Base-by-base conservation (phyloP, 2,113 vertebrate species). In the Misgurnus mizolepis region DNA sequence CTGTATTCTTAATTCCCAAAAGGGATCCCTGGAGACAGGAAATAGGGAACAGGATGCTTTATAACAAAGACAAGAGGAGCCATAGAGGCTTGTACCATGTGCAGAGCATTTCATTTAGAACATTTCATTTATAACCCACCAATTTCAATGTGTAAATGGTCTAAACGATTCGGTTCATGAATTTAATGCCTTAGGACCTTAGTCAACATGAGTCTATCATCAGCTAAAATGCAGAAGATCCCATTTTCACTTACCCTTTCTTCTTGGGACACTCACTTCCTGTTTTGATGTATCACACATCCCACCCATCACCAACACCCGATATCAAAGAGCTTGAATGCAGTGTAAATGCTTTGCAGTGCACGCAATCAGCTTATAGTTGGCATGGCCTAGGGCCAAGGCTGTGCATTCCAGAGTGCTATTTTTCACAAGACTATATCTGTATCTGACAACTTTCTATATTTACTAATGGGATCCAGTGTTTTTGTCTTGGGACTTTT, bases 401-500 rank as follows among this genome's bases (percentile, higher is more conserved):
- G 70, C 76, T n/a, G 8, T 43, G n/a, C 74, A 76, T 62, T 69
- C 72, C 60, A 73, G 82, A 80, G 53, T 62, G 27, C 76, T 65
- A 66, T 84, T 83, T 73, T 84, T 76, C 77, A 80, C 80, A 80
- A 40, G 64, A 81, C 76, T 83, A 87, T 88, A 85, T 89, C 86
- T 85, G 83, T 73, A 87, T 80, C 81, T 40, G 79, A 88, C 79
- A 88, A 74, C 55, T 65, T 47, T 72, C 85, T 91, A 89, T 82
- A 87, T 86, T 86, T 89, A 91, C 85, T 80, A 55, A 14, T 47
- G 50, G 77, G 84, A 88, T 87, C 86, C 80, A 85, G 74, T 79
- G 60, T 82, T 85, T 81, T 61, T 64, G 82, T 82, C 85, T 72
- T 65, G 72, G 41, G 14, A 27, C 53, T 53, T 40, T 71, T 22